Conservation (phyloP, 2,888 invertebrate genomes). For the Mycalesis mineus region DNA sequence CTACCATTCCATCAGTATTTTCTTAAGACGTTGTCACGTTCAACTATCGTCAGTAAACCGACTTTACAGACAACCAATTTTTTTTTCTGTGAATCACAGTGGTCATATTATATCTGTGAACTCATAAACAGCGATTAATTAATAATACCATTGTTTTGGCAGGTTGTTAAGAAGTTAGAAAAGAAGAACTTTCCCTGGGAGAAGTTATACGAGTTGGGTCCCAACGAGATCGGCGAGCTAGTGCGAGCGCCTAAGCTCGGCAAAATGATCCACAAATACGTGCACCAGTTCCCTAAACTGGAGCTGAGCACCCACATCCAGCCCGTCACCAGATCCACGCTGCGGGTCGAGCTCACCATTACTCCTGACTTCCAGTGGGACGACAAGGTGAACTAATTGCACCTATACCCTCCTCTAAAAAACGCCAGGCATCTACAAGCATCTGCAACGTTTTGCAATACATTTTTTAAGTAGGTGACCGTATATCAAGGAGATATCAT, state of each 20-base stretch:
- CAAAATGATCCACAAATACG: conserved; percentile 96
- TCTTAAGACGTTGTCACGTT: too few relatives aligned
- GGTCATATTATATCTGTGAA: too few relatives aligned
- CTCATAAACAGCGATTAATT: too few relatives aligned
- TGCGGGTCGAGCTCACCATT: conserved; percentile 96
- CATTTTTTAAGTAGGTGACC: too few relatives aligned
- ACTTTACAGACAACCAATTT: too few relatives aligned
- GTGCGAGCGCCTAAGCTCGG: conserved; percentile 91
- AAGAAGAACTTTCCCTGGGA: conserved; percentile 98
- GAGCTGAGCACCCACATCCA: conserved; percentile 98
- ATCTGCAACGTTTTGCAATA: too few relatives aligned
- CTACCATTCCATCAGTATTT: too few relatives aligned
- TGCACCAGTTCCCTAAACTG: conserved; percentile 97
- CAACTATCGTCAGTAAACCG: too few relatives aligned
- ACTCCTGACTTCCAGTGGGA: conserved; percentile 99
- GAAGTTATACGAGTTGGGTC: conserved; percentile 95
- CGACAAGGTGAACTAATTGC: conserved; percentile 82
- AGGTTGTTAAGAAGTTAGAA: conserved; percentile 93
- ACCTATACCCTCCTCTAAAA: too few relatives aligned
- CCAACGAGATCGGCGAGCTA: conserved; percentile 97
- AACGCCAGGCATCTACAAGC: too few relatives aligned
- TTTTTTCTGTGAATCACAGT: too few relatives aligned
- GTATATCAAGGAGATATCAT: too few relatives aligned
- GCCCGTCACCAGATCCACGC: conserved; percentile 95
- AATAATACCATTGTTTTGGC: conserved; percentile 17